Evolutionary conservation across 2,888 invertebrate genomes (phyloP), one percentile per base, ranked within the genome.

Genomic region (Sarcophaga subvicina): DNA sequence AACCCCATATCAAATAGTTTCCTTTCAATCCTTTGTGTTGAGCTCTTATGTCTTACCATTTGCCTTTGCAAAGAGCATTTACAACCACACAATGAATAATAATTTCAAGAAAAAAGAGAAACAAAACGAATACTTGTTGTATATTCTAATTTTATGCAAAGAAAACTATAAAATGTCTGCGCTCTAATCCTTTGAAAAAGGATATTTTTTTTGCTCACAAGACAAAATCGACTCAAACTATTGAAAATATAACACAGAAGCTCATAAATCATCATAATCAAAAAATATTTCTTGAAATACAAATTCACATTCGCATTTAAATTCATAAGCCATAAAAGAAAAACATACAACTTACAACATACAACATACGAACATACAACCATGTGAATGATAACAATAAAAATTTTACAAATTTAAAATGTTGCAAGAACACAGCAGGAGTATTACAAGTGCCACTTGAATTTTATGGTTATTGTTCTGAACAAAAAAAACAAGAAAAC

Each of bases 301-400:
- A 76, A 76, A 76, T 76, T 37, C 10, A 37, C 8, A 37, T 37
- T 37, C 37, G 8, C 37, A 59, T 83, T 66, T 12, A 83, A 83
- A 83, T 83, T 83, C 83, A 83, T 83, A 20, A 87, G 1, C 84
- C 81, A 87, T 84, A 84, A 82, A 84, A 78, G 79, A 79, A 84
- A 79, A 70, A 70, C 70, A 79, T 79, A 70, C 70, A 71, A 54
- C 47, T 63, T 37, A 54, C 22, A 45, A 49, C 64, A 37, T 79
- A 70, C 70, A 71, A 54, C 49, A 47, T 27, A 54, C 14, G 11
- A 47, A 20, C 4, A 27, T 22, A 37, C 49, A 70, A 47, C 72
- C 81, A 83, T 37, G 0, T 37, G 37, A 37, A 37, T 80, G 80
- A 80, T 76, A 80, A 83, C 78, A 84, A 84, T 84, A 80, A 37